Base-by-base conservation (phyloP, 35 echinoderm and acorn worm genomes). In the Chiridota heheva region DNA sequence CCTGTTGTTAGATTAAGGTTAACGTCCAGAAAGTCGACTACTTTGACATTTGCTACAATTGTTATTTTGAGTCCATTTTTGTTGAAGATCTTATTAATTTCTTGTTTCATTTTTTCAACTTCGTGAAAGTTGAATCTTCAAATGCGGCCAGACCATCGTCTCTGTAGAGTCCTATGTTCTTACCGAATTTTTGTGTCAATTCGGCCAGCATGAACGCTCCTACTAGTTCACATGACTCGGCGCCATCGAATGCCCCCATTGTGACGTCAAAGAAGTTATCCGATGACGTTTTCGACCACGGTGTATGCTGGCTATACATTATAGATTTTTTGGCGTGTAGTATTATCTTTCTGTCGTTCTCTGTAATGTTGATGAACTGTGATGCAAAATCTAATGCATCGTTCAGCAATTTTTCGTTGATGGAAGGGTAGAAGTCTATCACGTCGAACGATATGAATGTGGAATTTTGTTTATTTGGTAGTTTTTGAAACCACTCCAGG, bases 191-290 rank as follows among this genome's bases (percentile, higher is more conserved):
- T n/a, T n/a, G n/a, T n/a, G n/a, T n/a, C n/a, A n/a, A n/a, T n/a
- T n/a, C n/a, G n/a, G n/a, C n/a, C n/a, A 80, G 56, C 30, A 80
- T 27, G 31, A 15, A 82, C 6, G 40, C 7, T 5, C 34, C 80
- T 12, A 82, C 80, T 38, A 82, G 80, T 69, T 82, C 63, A 42
- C 80, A 82, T 27, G 2, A 60, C 51, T 82, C 80, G 13, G 62
- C 61, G 7, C 60, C 80, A 45, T 82, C 80, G 62, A 4, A 69
- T 27, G 49, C 36, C 17, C 80, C 80, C 61, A 69, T 67, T 7
- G 80, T 69, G 36, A 82, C 62, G 33, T 82, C 80, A 33, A 82
- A 82, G 4, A 46, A 28, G 3, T 46, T 42, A 63, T 82, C 69
- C 36, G 18, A 28, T 46, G 48, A 69, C 56, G 44, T 82, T 38